phyloP scores from a whole-genome alignment of 37 sponge, comb jelly and placozoan genomes.

The Hexactinellida sp. region DNA sequence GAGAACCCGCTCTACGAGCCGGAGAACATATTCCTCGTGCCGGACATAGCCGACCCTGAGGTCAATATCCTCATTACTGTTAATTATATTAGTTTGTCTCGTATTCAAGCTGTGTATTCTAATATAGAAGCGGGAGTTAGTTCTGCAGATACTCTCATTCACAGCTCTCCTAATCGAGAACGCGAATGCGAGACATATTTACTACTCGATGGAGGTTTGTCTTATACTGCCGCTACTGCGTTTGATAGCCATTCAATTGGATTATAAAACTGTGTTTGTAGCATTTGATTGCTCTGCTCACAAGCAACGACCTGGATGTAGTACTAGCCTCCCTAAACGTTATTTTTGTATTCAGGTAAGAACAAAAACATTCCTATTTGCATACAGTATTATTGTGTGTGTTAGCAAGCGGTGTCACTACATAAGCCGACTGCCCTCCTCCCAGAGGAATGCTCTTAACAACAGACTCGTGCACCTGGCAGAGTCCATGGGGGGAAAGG shows the following conservation, averaged over 20 bases:
- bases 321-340: constrained; percentile 89
- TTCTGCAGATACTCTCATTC: constrained; percentile 58
- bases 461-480: constrained; percentile 66
- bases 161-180: constrained; percentile 93
- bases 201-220: constrained; percentile 90
- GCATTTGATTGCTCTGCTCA: constrained; percentile 70
- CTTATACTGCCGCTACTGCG: not conserved
- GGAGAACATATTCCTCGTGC: constrained; percentile 38
- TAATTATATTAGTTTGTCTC: not conserved
- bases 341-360: constrained; percentile 82
- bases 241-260: not conserved
- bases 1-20: not conserved
- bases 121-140: constrained; percentile 40
- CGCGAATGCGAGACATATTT: constrained; percentile 89
- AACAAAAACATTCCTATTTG: not conserved
- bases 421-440: constrained; percentile 52
- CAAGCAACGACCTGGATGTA: constrained; percentile 75
- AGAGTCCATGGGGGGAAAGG: constrained; percentile 93
- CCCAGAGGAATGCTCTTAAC: constrained; percentile 48
- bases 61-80: constrained; percentile 19
- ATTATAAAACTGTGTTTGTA: constrained; percentile 22
- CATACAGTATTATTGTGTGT: not conserved
- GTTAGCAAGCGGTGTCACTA: constrained; percentile 87
- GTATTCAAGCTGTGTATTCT: not conserved
- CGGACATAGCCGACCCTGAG: constrained; percentile 32